Evolutionary conservation across 2,113 vertebrate species (phyloP).

Genomic region (Sisor rabdophorus): DNA sequence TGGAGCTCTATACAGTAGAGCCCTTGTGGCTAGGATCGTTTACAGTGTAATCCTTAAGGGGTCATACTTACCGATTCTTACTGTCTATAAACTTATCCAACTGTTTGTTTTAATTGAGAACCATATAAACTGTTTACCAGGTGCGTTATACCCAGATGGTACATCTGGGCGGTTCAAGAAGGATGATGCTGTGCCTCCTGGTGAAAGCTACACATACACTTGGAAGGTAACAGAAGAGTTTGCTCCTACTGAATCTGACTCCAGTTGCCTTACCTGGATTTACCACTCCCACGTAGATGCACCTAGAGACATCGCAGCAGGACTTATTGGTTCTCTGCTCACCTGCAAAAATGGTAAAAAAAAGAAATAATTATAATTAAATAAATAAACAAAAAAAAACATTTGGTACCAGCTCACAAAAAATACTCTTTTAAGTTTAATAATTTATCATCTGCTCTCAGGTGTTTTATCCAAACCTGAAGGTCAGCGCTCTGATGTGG

Average conservation of each 20-base stretch:
- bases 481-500: slow-evolving; percentile 70
- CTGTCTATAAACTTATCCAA: background rate
- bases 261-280: slow-evolving; percentile 92
- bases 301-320: slow-evolving; percentile 84
- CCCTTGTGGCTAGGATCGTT: background rate
- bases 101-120: background rate
- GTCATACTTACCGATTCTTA: background rate
- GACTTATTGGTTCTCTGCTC: slow-evolving; percentile 87
- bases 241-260: slow-evolving; percentile 81
- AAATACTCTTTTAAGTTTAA: background rate
- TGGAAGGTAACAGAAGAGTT: slow-evolving; percentile 86
- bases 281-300: slow-evolving; percentile 92
- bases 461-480: slow-evolving; percentile 14
- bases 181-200: slow-evolving; percentile 84
- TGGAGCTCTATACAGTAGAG: background rate
- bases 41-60: background rate
- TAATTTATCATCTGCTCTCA: background rate
- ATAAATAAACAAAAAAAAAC: no score
- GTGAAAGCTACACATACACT: slow-evolving; percentile 81
- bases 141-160: slow-evolving; percentile 90
- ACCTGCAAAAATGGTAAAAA: slow-evolving; percentile 88
- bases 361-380: no score
- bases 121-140: slow-evolving; percentile 57
- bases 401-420: background rate
- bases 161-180: slow-evolving; percentile 76